A percentile compares a stretch with the other conserved stretches of the same genome.
Evolutionary conservation across 2,888 invertebrate species (phyloP).

Genomic region (Lepidonotus clava): DNA sequence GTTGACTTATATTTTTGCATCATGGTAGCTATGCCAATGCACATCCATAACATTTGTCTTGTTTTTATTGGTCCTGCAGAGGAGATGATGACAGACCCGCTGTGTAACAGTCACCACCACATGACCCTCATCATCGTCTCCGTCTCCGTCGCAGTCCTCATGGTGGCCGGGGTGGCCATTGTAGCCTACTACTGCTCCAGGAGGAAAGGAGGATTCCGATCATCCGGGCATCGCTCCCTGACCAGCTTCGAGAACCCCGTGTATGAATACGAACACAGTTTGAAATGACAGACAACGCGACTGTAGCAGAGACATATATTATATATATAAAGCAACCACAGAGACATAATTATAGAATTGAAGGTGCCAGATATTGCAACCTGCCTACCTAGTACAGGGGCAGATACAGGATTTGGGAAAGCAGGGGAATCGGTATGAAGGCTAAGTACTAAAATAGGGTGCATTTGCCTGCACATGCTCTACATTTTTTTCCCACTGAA

Average conservation of each 20-base stretch:
- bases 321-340: too few species aligned
- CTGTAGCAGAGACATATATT: conserved; percentile 9
- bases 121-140: conserved; percentile 23
- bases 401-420: too few species aligned
- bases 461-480: too few species aligned
- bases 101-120: not conserved
- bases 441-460: too few species aligned
- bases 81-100: conserved; percentile 20
- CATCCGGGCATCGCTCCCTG: conserved; percentile 54
- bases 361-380: too few species aligned
- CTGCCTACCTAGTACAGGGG: too few species aligned
- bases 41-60: too few species aligned
- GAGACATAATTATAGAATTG: too few species aligned
- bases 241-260: conserved; percentile 62
- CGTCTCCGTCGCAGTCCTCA: conserved; percentile 12
- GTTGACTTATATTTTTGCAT: too few species aligned
- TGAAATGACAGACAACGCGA: conserved; percentile 55
- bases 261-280: conserved; percentile 58
- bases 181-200: conserved; percentile 48
- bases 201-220: conserved; percentile 5
- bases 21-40: too few species aligned
- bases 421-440: too few species aligned
- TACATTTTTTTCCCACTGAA: too few species aligned
- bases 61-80: not conserved
- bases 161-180: conserved; percentile 34